Conservation (phyloP, 2,113 vertebrate genomes). For the Oryzias celebensis region DNA sequence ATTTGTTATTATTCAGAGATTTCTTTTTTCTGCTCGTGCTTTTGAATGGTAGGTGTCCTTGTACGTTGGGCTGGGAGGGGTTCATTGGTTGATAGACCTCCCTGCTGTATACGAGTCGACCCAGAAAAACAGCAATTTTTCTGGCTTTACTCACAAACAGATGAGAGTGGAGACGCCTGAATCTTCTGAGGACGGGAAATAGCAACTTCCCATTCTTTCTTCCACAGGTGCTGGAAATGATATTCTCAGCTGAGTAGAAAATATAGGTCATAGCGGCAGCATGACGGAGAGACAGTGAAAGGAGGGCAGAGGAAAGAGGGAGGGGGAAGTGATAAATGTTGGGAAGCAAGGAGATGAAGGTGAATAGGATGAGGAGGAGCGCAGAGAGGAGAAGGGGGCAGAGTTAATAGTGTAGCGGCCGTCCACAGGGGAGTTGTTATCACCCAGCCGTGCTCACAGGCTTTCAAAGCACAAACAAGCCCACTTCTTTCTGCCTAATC, state of each 20-base stretch:
- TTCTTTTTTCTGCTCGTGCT: constrained; percentile 28
- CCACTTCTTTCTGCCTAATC: constrained; percentile 56
- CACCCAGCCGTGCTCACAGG: constrained; percentile 52
- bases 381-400: constrained; percentile 24
- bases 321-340: constrained; percentile 42
- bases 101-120: constrained; percentile 38
- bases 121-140: constrained; percentile 40
- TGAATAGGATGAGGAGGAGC: constrained; percentile 57
- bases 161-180: constrained; percentile 47
- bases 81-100: constrained; percentile 59
- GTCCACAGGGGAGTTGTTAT: constrained; percentile 65
- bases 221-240: constrained; percentile 66
- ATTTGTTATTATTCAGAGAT: constrained; percentile 69
- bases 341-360: constrained; percentile 47
- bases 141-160: constrained; percentile 51
- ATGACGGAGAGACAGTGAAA: constrained; percentile 19
- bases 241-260: constrained; percentile 54
- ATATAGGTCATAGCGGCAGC: constrained; percentile 65
- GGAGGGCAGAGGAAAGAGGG: constrained; percentile 19
- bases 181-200: constrained; percentile 53
- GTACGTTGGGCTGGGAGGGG: constrained; percentile 38
- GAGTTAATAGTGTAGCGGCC: constrained; percentile 45
- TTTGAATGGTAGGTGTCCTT: constrained; percentile 69
- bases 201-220: constrained; percentile 34
- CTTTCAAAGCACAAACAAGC: constrained; percentile 59